Base-by-base conservation (phyloP, 1,140 invertebrate genomes). In the Calliphora vicina region DNA sequence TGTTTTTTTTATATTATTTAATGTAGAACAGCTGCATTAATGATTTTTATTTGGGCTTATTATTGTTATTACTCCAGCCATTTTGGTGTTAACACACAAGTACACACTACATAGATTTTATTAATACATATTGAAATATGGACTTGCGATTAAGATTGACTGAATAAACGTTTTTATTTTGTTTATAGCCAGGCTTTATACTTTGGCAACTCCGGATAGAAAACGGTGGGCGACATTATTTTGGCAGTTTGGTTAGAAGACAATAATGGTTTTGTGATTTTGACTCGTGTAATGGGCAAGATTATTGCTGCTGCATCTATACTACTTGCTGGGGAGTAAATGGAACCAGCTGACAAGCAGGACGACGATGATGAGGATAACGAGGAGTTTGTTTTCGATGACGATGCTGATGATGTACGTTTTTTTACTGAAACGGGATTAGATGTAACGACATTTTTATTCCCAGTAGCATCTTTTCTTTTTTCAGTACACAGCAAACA, bases 401-500 rank as follows among this genome's bases (percentile, higher is more conserved):
- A 81, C 23, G 84, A 76, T 15, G 61, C 67, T 13, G 82, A 84
- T 67, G 82, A 83, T 43, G 76, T 84, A 45, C 82, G 84, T 29
- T 83, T 84, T 45, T 84, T 84, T 15, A 67, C 27, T 29, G 35
- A 76, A 15, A 82, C 35, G 29, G 80, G 82, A 72, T 81, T 84
- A n/a, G 17, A 81, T 43, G 84, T 82, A 78, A 81, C 80, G 20
- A 15, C 50, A 45, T 10, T 45, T 72, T 83, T 84, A 71, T 61
- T 83, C 67, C 78, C 74, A 20, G 45, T 61, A 26, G 84, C 43
- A 82, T 84, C 84, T 23, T 84, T 84, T 23, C 84, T 78, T 80
- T 84, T 84, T 81, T 83, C 84, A 57, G 74, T 84, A 82, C 84
- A 84, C 2, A 84, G 29, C 82, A 84, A 71, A 80, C 84, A 84